Conservation (phyloP, 2,797 vertebrate genomes). For the Melanotaenia boesemani region DNA sequence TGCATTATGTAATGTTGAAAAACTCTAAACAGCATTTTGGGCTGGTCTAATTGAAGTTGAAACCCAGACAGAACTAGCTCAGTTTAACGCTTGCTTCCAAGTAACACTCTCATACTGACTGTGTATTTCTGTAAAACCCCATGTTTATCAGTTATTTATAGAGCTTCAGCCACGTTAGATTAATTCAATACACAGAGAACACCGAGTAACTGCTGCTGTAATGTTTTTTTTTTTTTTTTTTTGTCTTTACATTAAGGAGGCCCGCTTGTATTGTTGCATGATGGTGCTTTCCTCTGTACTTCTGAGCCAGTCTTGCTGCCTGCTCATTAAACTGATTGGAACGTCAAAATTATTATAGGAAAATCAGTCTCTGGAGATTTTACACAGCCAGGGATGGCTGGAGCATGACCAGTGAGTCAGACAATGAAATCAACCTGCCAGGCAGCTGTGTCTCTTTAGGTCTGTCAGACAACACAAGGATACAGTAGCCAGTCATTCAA, state of each 20-base stretch:
- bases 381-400: conserved; percentile 4
- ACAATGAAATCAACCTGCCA: conserved; percentile 28
- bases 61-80: neutral
- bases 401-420: conserved; percentile 33
- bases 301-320: neutral
- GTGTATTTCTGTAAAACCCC: neutral
- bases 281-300: neutral
- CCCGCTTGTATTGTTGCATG: neutral
- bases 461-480: conserved; percentile 36
- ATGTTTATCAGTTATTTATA: neutral
- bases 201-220: neutral
- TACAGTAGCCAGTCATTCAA: conserved; percentile 14
- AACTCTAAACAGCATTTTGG: neutral
- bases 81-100: neutral
- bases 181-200: neutral
- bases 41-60: neutral
- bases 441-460: conserved; percentile 40
- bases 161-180: neutral
- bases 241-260: neutral
- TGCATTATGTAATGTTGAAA: neutral
- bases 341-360: conserved; percentile 14
- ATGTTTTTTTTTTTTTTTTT: neutral
- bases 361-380: conserved; percentile 10
- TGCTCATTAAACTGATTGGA: conserved; percentile 17
- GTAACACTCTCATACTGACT: neutral